phyloP scores from a whole-genome alignment of 2,113 vertebrate species.

The Salminus brasiliensis region DNA sequence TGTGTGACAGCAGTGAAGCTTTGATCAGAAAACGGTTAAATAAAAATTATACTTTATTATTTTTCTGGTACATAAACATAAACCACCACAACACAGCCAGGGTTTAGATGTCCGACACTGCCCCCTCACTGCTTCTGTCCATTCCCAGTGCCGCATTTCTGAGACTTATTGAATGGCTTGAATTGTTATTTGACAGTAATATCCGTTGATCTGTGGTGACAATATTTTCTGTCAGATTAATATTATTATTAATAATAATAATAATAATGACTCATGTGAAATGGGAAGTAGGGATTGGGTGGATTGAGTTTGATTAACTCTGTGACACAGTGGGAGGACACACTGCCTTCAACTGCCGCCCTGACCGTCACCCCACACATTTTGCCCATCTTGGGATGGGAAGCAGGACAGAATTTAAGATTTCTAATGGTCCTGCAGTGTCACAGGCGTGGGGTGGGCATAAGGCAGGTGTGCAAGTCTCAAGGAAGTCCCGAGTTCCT shows the following conservation, averaged over 20 bases:
- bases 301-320: neutral
- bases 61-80: no score
- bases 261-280: neutral
- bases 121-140: slow-evolving; percentile 1
- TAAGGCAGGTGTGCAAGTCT: no score
- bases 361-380: neutral
- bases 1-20: no score
- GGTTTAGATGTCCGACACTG: no score
- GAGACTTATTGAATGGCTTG: slow-evolving; percentile 10
- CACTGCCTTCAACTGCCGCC: neutral
- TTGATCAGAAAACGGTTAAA: no score
- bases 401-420: neutral
- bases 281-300: neutral
- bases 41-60: no score
- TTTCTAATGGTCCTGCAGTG: neutral
- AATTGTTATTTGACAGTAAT: slow-evolving; percentile 28
- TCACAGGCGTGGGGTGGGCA: no score
- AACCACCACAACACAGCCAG: no score
- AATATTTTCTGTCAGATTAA: slow-evolving; percentile 6
- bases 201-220: slow-evolving; percentile 26
- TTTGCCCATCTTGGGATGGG: neutral
- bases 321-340: neutral
- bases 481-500: no score
- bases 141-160: slow-evolving; percentile 21
- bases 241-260: no score